Evolutionary conservation across 2,888 invertebrate species (phyloP), one percentile per base, ranked within the genome.

Genomic region (Rotaria socialis): DNA sequence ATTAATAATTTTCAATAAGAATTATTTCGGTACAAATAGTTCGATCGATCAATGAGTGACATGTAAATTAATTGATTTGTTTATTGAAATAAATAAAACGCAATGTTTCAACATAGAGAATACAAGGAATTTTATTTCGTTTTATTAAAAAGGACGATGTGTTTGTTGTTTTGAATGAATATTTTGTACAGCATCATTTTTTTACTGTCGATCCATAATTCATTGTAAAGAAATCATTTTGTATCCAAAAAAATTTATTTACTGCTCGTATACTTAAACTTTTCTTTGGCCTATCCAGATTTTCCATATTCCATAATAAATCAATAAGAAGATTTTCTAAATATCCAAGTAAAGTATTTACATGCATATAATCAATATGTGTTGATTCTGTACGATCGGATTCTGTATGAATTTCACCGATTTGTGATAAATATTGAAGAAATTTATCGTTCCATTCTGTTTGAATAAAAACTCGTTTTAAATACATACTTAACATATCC

Each of bases 391-490:
- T 27, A 67, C 22, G 27, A 35, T 27, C 27, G 5, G 27, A 27
- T 27, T 67, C 27, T 0, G 60, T 67, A 67, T 67, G 60, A 4
- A 67, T 67, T 35, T 67, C 27, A 4, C 60, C 60, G 16, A 67
- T 35, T 60, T 86, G 86, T 22, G 84, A 47, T 84, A 84, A 58
- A 84, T 86, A 84, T 52, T 84, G 52, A 43, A 74, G 84, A 47
- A 84, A 84, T 19, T 75, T 58, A 58, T 86, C 80, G 35, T 86
- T 86, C 56, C 80, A 43, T 43, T 56, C 55, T 24, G 47, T 86
- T 52, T 85, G 43, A 55, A 75, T 6, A 2, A 85, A 52, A 10
- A 50, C 24, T 22, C n/a, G 74, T 27, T 47, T 85, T 47, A 85
- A 85, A 85, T 85, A 41, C 19, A 56, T 4, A 85, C 55, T 84